These are phyloP conservation scores for Scatophagus argus DNA, from an alignment of 2,113 vertebrate genomes.

Conservation along the genomic window DNA sequence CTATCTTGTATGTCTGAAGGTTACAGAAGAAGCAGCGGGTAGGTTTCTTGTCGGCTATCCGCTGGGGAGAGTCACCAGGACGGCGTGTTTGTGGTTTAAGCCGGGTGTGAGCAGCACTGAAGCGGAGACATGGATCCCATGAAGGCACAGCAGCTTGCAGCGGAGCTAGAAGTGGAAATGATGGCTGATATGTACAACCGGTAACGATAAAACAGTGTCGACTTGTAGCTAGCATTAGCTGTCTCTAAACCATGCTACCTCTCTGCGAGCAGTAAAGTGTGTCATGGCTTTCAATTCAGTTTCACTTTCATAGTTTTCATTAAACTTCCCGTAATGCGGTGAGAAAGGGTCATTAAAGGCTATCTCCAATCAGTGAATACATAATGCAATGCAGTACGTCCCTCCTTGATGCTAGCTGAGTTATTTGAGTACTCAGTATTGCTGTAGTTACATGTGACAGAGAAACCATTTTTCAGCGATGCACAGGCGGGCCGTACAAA, in stretches of 20 bases:
- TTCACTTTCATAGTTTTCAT: not conserved
- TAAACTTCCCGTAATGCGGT: no score
- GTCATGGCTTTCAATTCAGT: not conserved
- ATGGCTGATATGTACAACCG: constrained; percentile 99
- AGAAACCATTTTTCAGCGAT: not conserved
- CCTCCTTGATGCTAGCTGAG: not conserved
- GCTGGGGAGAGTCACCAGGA: constrained; percentile 17
- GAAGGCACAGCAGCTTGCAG: constrained; percentile 95
- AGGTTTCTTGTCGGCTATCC: not conserved
- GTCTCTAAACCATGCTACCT: accelerated
- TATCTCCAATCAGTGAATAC: not conserved
- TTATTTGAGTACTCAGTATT: accelerated
- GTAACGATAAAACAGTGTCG: constrained; percentile 79
- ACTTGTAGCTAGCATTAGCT: constrained; percentile 51
- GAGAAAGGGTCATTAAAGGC: not conserved
- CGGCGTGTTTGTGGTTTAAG: constrained; percentile 3
- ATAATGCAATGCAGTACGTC: no score
- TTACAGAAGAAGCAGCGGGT: constrained; percentile 62
- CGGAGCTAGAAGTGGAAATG: constrained; percentile 98
- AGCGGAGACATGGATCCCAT: constrained; percentile 89
- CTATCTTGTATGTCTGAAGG: constrained; percentile 75
- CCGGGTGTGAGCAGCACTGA: not conserved
- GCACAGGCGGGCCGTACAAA: not conserved
- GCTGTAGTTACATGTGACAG: not conserved
- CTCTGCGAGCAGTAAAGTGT: not conserved